A percentile compares a stretch with the other conserved stretches of the same genome.
These are phyloP conservation scores for Lasioglossum lativentre DNA, from an alignment of 2,888 invertebrate genomes.

Conservation along the genomic window DNA sequence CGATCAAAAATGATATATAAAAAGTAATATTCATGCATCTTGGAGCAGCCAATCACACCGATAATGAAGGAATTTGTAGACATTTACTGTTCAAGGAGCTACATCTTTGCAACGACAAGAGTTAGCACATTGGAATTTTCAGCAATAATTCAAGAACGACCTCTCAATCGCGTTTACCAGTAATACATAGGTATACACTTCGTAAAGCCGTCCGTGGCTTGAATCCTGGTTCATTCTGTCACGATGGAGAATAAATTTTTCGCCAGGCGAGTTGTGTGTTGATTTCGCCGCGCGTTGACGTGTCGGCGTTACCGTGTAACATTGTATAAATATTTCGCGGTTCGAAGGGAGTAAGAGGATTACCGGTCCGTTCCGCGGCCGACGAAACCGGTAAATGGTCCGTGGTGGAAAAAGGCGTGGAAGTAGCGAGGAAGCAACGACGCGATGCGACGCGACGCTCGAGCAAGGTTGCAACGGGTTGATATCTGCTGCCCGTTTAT, in stretches of 20 bases:
- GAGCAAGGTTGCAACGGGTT: constrained; percentile 18
- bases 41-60: no score
- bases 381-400: constrained; percentile 57
- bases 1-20: no score
- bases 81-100: no score
- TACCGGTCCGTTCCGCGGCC: constrained; percentile 6
- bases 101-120: no score
- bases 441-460: constrained; percentile 9
- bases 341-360: constrained; percentile 16
- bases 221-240: neutral
- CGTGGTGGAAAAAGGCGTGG: constrained; percentile 34
- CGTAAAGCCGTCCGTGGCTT: neutral
- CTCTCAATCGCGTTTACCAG: neutral
- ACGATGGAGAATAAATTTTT: neutral
- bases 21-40: no score
- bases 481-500: constrained; percentile 80
- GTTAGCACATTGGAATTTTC: no score
- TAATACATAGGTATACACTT: neutral
- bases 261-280: no score
- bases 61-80: no score
- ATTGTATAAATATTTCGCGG: neutral
- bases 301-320: neutral
- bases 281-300: neutral
- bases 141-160: neutral
- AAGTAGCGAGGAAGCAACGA: constrained; percentile 4